A percentile compares a stretch with the other conserved stretches of the same genome.
Evolutionary conservation across 1,140 invertebrate genomes (phyloP).

Genomic region (Cataglyphis hispanica): DNA sequence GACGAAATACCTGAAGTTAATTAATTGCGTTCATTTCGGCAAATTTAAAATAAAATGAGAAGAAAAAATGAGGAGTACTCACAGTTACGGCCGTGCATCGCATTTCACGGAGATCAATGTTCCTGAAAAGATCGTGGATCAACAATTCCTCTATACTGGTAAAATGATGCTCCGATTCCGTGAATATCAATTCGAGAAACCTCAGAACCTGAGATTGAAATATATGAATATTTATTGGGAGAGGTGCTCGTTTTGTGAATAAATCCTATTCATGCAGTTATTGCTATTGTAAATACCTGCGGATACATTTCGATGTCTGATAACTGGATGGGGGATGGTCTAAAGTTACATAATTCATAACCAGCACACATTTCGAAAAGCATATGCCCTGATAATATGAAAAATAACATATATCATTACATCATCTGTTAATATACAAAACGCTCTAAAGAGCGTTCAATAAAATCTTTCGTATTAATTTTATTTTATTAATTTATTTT

Average conservation of each 20-base stretch:
- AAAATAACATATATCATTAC: slow-evolving; percentile 9
- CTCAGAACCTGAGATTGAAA: slow-evolving; percentile 89
- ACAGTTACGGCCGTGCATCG: slow-evolving; percentile 88
- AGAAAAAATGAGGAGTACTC: slow-evolving; percentile 58
- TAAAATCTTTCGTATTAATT: not conserved
- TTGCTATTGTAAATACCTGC: slow-evolving; percentile 87
- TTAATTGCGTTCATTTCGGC: slow-evolving; percentile 29
- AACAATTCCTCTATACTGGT: slow-evolving; percentile 93
- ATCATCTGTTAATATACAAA: not conserved
- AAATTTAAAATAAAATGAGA: slow-evolving; percentile 26
- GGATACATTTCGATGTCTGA: slow-evolving; percentile 92
- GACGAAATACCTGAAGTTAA: slow-evolving; percentile 84
- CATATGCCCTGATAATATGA: slow-evolving; percentile 89
- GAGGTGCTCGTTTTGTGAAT: not conserved
- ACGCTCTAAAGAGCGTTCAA: not conserved
- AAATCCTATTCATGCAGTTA: not conserved
- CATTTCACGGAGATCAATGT: slow-evolving; percentile 95
- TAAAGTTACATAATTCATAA: slow-evolving; percentile 91
- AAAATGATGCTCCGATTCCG: slow-evolving; percentile 88
- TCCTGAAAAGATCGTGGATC: slow-evolving; percentile 93
- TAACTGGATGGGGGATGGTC: slow-evolving; percentile 91
- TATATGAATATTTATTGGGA: slow-evolving; percentile 35
- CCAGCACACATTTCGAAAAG: slow-evolving; percentile 97
- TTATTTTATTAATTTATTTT: slow-evolving; percentile 2
- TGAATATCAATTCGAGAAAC: slow-evolving; percentile 94